Conservation (phyloP, 64 coral and sea anemone genomes). For the Hydrozoanthus tunicans region DNA sequence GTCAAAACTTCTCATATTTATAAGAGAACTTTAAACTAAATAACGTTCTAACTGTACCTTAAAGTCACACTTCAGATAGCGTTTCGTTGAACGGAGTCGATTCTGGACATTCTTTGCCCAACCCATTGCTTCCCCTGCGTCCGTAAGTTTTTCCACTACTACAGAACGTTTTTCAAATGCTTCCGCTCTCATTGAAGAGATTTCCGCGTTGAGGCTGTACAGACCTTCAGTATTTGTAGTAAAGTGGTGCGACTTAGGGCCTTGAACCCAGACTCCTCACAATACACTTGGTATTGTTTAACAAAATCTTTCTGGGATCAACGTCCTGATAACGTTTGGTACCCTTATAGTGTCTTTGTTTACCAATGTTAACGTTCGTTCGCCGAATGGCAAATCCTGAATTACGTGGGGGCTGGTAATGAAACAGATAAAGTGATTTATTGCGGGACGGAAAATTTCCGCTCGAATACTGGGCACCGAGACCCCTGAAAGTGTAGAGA, state of each 20-base stretch:
- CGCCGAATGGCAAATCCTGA: slow-evolving; percentile 33
- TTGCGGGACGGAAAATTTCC: too few relatives aligned
- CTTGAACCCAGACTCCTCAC: slow-evolving; percentile 58
- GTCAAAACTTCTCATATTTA: slow-evolving; percentile 46
- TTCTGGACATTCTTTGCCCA: slow-evolving; percentile 59
- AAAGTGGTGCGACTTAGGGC: slow-evolving; percentile 63
- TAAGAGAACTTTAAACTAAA: slow-evolving; percentile 52
- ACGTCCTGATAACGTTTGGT: slow-evolving; percentile 61
- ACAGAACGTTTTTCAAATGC: slow-evolving; percentile 56
- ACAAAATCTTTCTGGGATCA: slow-evolving; percentile 59
- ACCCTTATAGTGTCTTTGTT: slow-evolving; percentile 64
- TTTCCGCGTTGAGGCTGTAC: slow-evolving; percentile 57
- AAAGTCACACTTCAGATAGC: slow-evolving; percentile 58
- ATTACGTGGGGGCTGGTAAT: too few relatives aligned
- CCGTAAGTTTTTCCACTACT: slow-evolving; percentile 50
- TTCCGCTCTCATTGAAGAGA: slow-evolving; percentile 58
- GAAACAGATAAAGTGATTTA: too few relatives aligned
- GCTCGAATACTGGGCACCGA: too few relatives aligned
- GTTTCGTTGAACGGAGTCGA: slow-evolving; percentile 54
- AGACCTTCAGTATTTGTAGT: slow-evolving; percentile 49
- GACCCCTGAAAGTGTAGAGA: too few relatives aligned
- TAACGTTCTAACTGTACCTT: slow-evolving; percentile 62
- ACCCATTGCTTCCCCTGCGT: slow-evolving; percentile 50
- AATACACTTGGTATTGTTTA: slow-evolving; percentile 61
- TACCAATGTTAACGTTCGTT: slow-evolving; percentile 40